Conservation (phyloP, 1,140 invertebrate species). For the Drosophila tristis region DNA sequence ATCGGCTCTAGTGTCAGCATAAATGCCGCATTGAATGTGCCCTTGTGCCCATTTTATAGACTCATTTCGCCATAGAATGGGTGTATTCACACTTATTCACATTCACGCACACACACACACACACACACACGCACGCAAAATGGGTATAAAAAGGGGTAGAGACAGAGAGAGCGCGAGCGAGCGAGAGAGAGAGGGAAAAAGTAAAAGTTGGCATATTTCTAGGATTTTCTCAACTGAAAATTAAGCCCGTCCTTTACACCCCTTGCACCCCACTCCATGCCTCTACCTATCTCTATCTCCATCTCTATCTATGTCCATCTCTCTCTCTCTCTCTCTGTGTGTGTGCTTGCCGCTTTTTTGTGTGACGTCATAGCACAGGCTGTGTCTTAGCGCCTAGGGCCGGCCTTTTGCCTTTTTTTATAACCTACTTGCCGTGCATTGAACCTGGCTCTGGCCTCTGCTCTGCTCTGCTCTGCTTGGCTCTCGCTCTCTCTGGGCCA, state of each 20-base stretch:
- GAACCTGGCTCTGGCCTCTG: constrained; percentile 39
- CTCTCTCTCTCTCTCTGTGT: not conserved
- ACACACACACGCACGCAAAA: constrained; percentile 9
- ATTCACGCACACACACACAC: constrained; percentile 13
- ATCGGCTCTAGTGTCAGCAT: constrained; percentile 20
- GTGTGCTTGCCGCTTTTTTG: constrained; percentile 39
- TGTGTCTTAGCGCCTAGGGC: constrained; percentile 12
- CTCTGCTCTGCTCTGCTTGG: not conserved
- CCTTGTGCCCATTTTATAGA: constrained; percentile 70
- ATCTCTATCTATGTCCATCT: constrained; percentile 9
- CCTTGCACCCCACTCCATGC: constrained; percentile 8
- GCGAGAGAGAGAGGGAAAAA: constrained; percentile 17
- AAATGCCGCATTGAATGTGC: constrained; percentile 55
- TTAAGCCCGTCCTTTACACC: constrained; percentile 51
- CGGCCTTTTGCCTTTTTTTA: constrained; percentile 54
- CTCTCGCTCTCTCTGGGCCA: not conserved
- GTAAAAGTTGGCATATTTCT: constrained; percentile 55
- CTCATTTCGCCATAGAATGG: constrained; percentile 29
- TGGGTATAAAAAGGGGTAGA: not conserved
- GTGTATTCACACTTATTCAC: constrained; percentile 41
- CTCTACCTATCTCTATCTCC: constrained; percentile 4
- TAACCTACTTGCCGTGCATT: constrained; percentile 76
- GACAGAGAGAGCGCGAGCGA: not conserved
- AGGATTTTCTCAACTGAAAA: constrained; percentile 52
- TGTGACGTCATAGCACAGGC: constrained; percentile 70